A percentile compares a stretch with the other conserved stretches of the same genome.
Conservation (phyloP, 2,888 invertebrate species). For the Galeopsomyia nigrocyanea region DNA sequence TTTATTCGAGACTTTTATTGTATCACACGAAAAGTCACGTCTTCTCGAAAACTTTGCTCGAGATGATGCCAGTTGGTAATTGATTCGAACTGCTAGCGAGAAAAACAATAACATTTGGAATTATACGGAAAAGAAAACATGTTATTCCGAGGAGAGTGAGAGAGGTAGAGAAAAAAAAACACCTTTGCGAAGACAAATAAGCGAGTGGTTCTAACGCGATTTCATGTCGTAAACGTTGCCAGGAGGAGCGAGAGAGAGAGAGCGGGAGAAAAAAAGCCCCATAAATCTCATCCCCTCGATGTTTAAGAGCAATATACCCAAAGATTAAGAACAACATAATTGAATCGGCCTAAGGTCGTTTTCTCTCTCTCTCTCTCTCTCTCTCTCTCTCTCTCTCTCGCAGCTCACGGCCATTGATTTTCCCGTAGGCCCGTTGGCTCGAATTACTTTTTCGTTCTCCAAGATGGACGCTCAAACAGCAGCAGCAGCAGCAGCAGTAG, state of each 20-base stretch:
- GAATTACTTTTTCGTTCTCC: constrained; percentile 46
- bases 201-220: background rate
- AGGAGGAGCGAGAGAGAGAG: background rate
- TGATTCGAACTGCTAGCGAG: too few species aligned
- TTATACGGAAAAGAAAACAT: background rate
- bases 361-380: too few species aligned
- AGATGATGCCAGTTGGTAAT: background rate
- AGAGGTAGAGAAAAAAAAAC: background rate
- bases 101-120: background rate
- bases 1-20: too few species aligned
- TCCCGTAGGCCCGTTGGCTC: constrained; percentile 34
- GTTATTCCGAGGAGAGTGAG: background rate
- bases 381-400: too few species aligned
- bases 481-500: too few species aligned
- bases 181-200: constrained; percentile 24
- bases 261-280: constrained; percentile 33
- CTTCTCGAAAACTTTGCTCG: too few species aligned
- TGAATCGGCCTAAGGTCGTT: constrained; percentile 38
- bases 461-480: constrained; percentile 29
- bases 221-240: constrained; percentile 3
- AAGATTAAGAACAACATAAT: constrained; percentile 42
- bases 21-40: too few species aligned
- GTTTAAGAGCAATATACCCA: constrained; percentile 36
- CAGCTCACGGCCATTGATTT: constrained; percentile 42
- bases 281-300: constrained; percentile 36